These are phyloP conservation scores for Syngnathus rostellatus DNA, from an alignment of 2,797 vertebrate species.

Conservation along the genomic window DNA sequence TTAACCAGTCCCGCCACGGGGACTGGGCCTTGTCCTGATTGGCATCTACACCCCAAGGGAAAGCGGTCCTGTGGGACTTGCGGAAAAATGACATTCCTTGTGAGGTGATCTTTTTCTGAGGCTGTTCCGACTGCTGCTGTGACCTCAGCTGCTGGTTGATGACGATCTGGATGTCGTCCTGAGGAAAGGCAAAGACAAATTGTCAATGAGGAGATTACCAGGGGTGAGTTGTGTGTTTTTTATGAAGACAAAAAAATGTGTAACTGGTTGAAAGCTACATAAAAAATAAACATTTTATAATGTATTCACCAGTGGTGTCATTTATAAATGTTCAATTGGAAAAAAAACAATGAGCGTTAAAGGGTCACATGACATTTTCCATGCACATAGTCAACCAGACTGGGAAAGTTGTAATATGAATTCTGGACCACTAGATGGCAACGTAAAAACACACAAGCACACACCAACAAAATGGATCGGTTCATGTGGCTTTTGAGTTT, in stretches of 20 bases:
- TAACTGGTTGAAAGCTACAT: neutral
- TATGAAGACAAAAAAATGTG: neutral
- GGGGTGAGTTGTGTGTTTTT: too few relatives aligned
- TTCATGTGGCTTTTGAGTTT: neutral
- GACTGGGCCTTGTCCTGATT: slow-evolving; percentile 34
- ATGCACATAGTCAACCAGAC: neutral
- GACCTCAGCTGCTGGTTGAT: slow-evolving; percentile 71
- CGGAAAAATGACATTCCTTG: slow-evolving; percentile 58
- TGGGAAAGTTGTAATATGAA: neutral
- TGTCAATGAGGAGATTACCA: neutral
- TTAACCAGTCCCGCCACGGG: slow-evolving; percentile 71
- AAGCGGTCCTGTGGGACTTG: slow-evolving; percentile 34
- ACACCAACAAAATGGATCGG: neutral
- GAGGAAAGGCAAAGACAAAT: neutral
- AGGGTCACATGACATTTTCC: neutral
- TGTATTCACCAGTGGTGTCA: neutral
- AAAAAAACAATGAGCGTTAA: neutral
- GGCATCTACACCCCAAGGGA: slow-evolving; percentile 52
- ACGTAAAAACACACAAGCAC: neutral
- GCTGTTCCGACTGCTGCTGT: slow-evolving; percentile 63
- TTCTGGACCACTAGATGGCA: neutral
- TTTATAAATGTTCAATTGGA: neutral
- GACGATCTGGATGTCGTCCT: slow-evolving; percentile 78
- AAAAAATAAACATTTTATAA: neutral
- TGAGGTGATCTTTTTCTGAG: slow-evolving; percentile 50